Base-by-base conservation (phyloP, 2,797 vertebrate genomes). In the Holocentrus rufus region DNA sequence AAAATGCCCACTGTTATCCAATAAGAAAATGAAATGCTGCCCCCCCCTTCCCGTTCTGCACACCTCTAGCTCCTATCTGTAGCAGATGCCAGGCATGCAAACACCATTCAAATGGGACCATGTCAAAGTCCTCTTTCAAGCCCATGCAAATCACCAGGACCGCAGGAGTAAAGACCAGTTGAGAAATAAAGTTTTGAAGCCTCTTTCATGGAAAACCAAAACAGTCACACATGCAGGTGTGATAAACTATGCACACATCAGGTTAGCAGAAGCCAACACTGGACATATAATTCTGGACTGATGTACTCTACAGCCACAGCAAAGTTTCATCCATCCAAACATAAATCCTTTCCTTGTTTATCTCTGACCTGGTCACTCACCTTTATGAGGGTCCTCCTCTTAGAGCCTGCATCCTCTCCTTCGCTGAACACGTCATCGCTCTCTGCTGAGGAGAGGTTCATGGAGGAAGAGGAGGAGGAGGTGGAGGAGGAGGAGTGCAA, bases 361-460 rank as follows among this genome's bases (percentile, higher is more conserved):
- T 62, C 46, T 25, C 7, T 9, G 31, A 27, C 30, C 60, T 4
- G 56, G 14, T 57, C 34, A 6, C 36, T 93, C 69, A 95, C 94
- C 93, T 91, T 95, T 59, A 65, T 92, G 44, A 93, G 73, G 0
- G 86, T 87, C 74, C 90, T 92, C 61, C 88, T 91, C 76, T 89
- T 91, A 15, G 79, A 77, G 7, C 42, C 70, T 7, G 71, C 84
- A 13, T 93, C 92, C 62, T 95, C 94, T 75, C 80, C 87, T 46
- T 95, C 94, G 2, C 94, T 95, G 86, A 94, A 94, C 65, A 94
- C 92, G 0, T 95, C 94, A 4, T 95, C 94, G 0, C 94, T 95
- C 67, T 95, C 94, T 11, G 86, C 90, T 0, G 95, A 95, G 17
- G 93, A 94, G 82, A 92, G 81, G 75, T 78, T 91, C 27, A 93